Conservation (phyloP, 2,113 vertebrate genomes). For the Trinectes maculatus region DNA sequence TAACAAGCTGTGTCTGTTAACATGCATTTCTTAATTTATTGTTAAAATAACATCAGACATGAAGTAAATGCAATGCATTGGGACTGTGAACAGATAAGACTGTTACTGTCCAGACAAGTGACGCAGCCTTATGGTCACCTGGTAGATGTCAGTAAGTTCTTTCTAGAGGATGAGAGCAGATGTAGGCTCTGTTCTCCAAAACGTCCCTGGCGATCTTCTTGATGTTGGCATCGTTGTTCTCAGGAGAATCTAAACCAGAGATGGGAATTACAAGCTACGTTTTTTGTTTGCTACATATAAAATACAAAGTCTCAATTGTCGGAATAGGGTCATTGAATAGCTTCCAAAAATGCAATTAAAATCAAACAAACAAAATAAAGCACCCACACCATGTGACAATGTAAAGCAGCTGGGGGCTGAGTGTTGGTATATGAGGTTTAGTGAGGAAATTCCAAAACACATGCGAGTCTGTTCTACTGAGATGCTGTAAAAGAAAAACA, state of each 20-base stretch:
- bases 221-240: constrained; percentile 89
- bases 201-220: constrained; percentile 91
- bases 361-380: constrained; percentile 40
- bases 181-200: constrained; percentile 87
- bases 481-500: constrained; percentile 42
- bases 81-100: neutral
- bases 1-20: constrained; percentile 6
- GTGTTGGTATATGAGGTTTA: constrained; percentile 53
- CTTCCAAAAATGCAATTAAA: constrained; percentile 28
- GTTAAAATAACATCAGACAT: neutral
- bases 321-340: constrained; percentile 8
- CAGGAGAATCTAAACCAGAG: constrained; percentile 83
- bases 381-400: constrained; percentile 33
- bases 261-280: constrained; percentile 22
- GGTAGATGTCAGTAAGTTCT: constrained; percentile 81
- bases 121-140: neutral
- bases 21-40: constrained; percentile 16
- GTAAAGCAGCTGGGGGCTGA: constrained; percentile 29
- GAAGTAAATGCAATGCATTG: neutral
- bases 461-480: constrained; percentile 66
- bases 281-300: constrained; percentile 3
- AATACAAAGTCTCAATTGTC: constrained; percentile 20
- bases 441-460: constrained; percentile 63
- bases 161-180: constrained; percentile 92
- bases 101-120: constrained; percentile 16